Evolutionary conservation across 2,113 vertebrate genomes (phyloP), one percentile per base, ranked within the genome.

Genomic region (Ia io): DNA sequence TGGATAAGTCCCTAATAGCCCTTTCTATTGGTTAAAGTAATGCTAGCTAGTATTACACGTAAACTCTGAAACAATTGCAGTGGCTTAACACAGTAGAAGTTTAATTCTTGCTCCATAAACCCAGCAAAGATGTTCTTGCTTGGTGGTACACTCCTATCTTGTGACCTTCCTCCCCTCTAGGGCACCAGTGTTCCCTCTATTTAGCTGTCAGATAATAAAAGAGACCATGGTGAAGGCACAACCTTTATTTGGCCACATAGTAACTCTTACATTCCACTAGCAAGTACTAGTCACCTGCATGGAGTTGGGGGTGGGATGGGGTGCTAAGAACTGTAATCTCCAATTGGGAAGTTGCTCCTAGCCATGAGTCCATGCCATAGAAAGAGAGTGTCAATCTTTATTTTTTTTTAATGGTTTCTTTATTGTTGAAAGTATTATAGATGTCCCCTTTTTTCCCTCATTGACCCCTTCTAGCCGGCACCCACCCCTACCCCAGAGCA

Each of bases 61-160:
- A 94, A 92, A 88, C 35, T 47, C 51, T 56, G 77, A 90, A 69
- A 86, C 4, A 40, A 67, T 78, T 78, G 86, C 20, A 87, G 42
- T 56, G 9, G n/a, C 23, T 83, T 84, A 90, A 87, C 28, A 84
- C 12, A 73, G 92, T 25, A 78, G 30, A 90, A 70, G 23, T 88
- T 96, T 82, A 88, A 85, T 77, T 88, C 49, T 91, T 95, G 44
- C 35, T 84, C 59, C 53, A 84, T 74, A 76, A 95, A 84, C 76
- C 8, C 82, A 91, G n/a, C n/a, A 30, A 56, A 79, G 71, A 56
- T 80, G 49, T 65, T 92, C 20, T 94, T 90, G 51, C 65, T 90
- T 94, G 44, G 4, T 4, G 40, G 40, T 94, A 69, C 20, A 44
- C 16, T 65, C 49, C 59, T 92, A 28, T 92, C 65, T 88, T 63